Conservation (phyloP, 1,140 invertebrate genomes). For the Bombus picipes region DNA sequence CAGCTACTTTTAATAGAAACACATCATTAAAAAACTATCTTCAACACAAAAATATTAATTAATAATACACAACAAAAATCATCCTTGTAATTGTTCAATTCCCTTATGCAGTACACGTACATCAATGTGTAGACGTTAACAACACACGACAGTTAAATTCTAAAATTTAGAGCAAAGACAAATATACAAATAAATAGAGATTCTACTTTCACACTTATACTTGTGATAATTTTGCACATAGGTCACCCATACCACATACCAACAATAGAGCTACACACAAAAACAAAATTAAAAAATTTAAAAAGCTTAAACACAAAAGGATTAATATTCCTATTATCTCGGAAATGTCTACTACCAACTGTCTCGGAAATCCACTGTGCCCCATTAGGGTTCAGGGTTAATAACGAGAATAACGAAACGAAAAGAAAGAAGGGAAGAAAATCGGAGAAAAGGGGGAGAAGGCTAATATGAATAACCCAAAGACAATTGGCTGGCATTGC, state of each 20-base stretch:
- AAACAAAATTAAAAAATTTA: neutral
- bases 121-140: too few species aligned
- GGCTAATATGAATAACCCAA: slow-evolving; percentile 58
- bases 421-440: neutral
- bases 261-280: neutral
- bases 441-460: neutral
- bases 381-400: neutral
- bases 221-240: neutral
- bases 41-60: too few species aligned
- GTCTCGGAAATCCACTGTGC: neutral
- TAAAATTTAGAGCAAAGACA: too few species aligned
- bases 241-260: neutral
- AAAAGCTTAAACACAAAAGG: neutral
- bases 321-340: neutral
- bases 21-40: neutral
- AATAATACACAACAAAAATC: too few species aligned
- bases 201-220: too few species aligned
- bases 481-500: slow-evolving; percentile 52
- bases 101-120: neutral
- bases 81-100: neutral
- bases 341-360: too few species aligned
- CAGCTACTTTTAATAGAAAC: neutral
- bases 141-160: too few species aligned
- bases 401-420: slow-evolving; percentile 5
- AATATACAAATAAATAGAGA: too few species aligned